Evolutionary conservation across 2,797 vertebrate genomes (phyloP).

Genomic region (Gadopsis bispinosus): DNA sequence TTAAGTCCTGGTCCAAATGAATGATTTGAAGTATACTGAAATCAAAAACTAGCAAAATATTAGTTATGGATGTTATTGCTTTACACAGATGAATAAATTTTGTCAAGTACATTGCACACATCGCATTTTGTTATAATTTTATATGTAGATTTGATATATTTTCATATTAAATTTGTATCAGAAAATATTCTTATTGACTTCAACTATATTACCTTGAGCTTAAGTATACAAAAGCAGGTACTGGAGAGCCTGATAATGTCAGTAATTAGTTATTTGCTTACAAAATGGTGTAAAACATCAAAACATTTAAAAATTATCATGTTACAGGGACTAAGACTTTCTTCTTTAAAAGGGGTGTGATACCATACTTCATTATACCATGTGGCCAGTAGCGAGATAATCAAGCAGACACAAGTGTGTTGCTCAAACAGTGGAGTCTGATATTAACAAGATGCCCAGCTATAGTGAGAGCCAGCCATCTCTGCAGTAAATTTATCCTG

Average conservation of each 20-base stretch:
- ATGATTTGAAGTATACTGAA: background rate
- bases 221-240: background rate
- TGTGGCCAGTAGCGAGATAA: slow-evolving; percentile 70
- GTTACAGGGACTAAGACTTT: slow-evolving; percentile 24
- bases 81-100: background rate
- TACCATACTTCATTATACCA: slow-evolving; percentile 65
- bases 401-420: slow-evolving; percentile 71
- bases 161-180: background rate
- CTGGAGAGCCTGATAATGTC: background rate
- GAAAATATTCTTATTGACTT: background rate
- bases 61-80: background rate
- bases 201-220: background rate
- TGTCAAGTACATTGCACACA: background rate
- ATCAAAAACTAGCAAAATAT: background rate
- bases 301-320: slow-evolving; percentile 16
- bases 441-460: slow-evolving; percentile 75
- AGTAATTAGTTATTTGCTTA: background rate
- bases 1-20: background rate
- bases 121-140: background rate
- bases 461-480: slow-evolving; percentile 57
- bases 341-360: slow-evolving; percentile 39
- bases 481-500: slow-evolving; percentile 68
- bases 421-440: slow-evolving; percentile 68
- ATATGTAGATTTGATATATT: background rate
- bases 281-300: background rate